Evolutionary conservation across 2,113 vertebrate species (phyloP).

Genomic region (Lethenteron reissneri): DNA sequence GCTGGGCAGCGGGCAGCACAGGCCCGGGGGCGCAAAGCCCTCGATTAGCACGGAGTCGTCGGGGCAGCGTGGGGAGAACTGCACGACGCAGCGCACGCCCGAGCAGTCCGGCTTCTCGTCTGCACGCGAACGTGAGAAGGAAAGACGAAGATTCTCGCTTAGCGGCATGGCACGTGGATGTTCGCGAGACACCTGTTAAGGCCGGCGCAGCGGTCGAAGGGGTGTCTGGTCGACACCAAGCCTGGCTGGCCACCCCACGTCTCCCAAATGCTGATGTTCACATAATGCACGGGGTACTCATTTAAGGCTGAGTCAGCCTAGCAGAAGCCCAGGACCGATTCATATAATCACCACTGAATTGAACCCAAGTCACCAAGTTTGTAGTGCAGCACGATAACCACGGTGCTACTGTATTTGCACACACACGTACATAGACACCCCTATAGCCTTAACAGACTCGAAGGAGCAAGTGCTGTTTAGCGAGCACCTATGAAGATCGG

Average conservation of each 20-base stretch:
- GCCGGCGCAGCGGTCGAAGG: not conserved
- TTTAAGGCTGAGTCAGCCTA: no score
- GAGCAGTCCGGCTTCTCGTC: constrained; percentile 69
- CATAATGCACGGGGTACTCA: no score
- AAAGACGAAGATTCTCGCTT: not conserved
- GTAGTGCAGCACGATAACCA: no score
- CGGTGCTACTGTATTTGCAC: no score
- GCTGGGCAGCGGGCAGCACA: constrained; percentile 61
- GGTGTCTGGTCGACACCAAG: not conserved
- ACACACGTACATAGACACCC: no score
- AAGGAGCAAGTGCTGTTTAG: no score
- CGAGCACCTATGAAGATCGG: no score
- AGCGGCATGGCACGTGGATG: not conserved
- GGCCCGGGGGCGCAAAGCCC: constrained; percentile 57
- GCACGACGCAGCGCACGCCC: constrained; percentile 58
- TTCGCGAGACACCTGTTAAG: not conserved
- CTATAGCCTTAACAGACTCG: no score
- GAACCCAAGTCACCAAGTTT: no score
- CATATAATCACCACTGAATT: no score
- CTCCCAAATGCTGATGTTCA: not conserved
- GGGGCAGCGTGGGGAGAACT: constrained; percentile 62
- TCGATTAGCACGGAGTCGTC: constrained; percentile 67
- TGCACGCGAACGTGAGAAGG: constrained; percentile 17
- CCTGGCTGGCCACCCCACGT: not conserved
- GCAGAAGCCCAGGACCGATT: no score